These are phyloP conservation scores for Drosophila kurseongensis DNA, from an alignment of 1,140 invertebrate species.

Conservation along the genomic window DNA sequence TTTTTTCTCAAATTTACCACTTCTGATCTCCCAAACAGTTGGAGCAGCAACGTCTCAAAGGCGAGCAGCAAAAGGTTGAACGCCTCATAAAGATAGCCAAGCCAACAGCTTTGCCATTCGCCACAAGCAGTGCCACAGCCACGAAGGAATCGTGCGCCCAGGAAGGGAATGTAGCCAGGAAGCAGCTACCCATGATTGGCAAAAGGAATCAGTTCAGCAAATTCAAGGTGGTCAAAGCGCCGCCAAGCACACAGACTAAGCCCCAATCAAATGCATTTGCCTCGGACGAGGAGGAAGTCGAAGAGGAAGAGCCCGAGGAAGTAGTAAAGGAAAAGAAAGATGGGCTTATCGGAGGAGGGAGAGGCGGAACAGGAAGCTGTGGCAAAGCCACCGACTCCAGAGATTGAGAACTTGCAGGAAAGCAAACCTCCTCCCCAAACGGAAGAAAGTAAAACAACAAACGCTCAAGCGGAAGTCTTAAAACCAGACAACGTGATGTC, in stretches of 20 bases:
- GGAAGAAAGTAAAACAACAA: slow-evolving; percentile 43
- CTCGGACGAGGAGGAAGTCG: slow-evolving; percentile 80
- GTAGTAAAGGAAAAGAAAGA: slow-evolving; percentile 28
- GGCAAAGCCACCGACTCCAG: slow-evolving; percentile 15
- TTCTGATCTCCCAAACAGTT: slow-evolving; percentile 77
- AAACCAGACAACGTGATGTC: slow-evolving; percentile 25
- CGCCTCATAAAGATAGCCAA: slow-evolving; percentile 92
- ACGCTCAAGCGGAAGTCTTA: slow-evolving; percentile 49
- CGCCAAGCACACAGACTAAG: slow-evolving; percentile 22
- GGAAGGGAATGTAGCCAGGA: slow-evolving; percentile 25
- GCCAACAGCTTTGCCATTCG: slow-evolving; percentile 85
- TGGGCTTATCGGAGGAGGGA: neutral
- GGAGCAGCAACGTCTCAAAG: slow-evolving; percentile 88
- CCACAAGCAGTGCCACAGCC: neutral
- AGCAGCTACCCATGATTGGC: slow-evolving; percentile 80
- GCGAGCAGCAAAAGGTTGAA: slow-evolving; percentile 89
- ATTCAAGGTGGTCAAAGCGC: slow-evolving; percentile 67
- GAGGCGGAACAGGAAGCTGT: slow-evolving; percentile 21
- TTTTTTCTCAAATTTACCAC: neutral
- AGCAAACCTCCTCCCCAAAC: slow-evolving; percentile 11
- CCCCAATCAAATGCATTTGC: slow-evolving; percentile 56
- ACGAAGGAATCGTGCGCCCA: neutral
- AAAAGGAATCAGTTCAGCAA: slow-evolving; percentile 83
- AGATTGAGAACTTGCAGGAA: slow-evolving; percentile 17
- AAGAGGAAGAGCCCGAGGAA: slow-evolving; percentile 75